These are phyloP conservation scores for Halocaridina rubra DNA, from an alignment of 2,888 invertebrate species.

Conservation along the genomic window DNA sequence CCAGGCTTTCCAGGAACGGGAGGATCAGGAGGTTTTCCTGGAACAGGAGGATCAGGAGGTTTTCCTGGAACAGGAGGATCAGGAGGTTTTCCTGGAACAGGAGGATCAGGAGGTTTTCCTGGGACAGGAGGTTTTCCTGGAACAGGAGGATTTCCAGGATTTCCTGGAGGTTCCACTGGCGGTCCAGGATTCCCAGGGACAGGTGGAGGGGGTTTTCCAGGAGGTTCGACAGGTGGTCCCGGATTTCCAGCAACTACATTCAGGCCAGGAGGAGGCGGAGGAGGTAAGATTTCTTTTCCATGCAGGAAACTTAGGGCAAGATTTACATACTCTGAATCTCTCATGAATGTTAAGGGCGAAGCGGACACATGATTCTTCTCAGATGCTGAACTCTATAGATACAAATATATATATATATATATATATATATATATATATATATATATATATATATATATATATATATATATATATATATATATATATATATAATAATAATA, in stretches of 20 bases:
- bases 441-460: not conserved
- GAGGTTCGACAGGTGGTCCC: not conserved
- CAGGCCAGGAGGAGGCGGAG: not conserved
- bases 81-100: too few relatives aligned
- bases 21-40: not conserved
- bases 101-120: too few relatives aligned
- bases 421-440: not conserved
- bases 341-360: too few relatives aligned
- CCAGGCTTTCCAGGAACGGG: not conserved
- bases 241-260: not conserved
- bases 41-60: constrained; percentile 11
- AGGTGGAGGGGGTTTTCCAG: too few relatives aligned
- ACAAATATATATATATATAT: not conserved
- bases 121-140: not conserved
- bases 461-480: not conserved
- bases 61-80: too few relatives aligned
- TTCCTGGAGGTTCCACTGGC: constrained; percentile 1
- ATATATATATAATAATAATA: not conserved
- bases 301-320: too few relatives aligned
- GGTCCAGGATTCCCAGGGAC: too few relatives aligned
- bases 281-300: not conserved
- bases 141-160: not conserved
- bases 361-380: too few relatives aligned
- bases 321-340: too few relatives aligned
- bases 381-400: not conserved